These are phyloP conservation scores for Rosalia funebris DNA, from an alignment of 2,888 invertebrate species.

Conservation along the genomic window DNA sequence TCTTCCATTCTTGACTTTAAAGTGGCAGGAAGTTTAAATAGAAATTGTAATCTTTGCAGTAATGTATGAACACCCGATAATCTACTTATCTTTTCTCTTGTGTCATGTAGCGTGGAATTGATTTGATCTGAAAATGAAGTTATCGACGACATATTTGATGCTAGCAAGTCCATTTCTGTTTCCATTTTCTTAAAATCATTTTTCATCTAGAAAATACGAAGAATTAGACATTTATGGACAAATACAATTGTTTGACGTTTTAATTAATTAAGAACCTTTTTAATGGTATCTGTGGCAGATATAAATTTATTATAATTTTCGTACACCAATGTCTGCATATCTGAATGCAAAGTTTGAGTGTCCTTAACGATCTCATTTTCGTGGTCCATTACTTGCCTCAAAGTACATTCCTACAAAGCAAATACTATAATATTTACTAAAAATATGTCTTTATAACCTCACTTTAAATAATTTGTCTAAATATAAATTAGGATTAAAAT, in stretches of 20 bases:
- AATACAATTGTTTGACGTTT: no score
- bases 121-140: slow-evolving; percentile 87
- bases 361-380: slow-evolving; percentile 90
- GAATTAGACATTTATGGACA: slow-evolving; percentile 20
- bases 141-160: slow-evolving; percentile 92
- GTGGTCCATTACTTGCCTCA: slow-evolving; percentile 95
- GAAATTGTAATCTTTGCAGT: slow-evolving; percentile 90
- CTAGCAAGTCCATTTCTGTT: slow-evolving; percentile 93
- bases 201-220: slow-evolving; percentile 80
- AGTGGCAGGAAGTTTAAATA: slow-evolving; percentile 92
- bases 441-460: slow-evolving; percentile 29
- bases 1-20: slow-evolving; percentile 87
- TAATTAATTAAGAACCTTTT: slow-evolving; percentile 68
- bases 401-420: slow-evolving; percentile 74
- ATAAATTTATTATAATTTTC: slow-evolving; percentile 99
- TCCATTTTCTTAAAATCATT: slow-evolving; percentile 98
- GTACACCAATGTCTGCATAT: slow-evolving; percentile 99
- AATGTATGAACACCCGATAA: slow-evolving; percentile 89
- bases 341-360: slow-evolving; percentile 94
- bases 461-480: slow-evolving; percentile 80
- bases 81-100: slow-evolving; percentile 88
- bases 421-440: slow-evolving; percentile 25
- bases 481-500: slow-evolving; percentile 85
- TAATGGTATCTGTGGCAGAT: slow-evolving; percentile 94
- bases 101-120: slow-evolving; percentile 78